These are phyloP conservation scores for Cochlearius cochlearius DNA, from an alignment of 2,113 vertebrate genomes.

Conservation along the genomic window DNA sequence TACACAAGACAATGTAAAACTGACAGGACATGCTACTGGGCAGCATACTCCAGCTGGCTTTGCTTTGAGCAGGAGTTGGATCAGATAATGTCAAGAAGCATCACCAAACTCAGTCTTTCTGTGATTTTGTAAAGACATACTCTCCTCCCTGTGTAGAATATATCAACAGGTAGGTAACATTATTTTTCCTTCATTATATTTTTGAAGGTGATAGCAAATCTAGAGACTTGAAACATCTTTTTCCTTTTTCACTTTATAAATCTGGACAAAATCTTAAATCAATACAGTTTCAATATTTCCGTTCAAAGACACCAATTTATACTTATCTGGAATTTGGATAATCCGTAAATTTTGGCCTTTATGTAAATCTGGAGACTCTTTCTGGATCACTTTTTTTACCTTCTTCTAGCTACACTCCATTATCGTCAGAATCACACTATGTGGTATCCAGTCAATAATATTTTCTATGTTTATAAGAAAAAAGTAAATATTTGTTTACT, in stretches of 20 bases:
- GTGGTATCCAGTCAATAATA: not conserved
- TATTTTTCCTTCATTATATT: not conserved
- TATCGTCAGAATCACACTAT: not conserved
- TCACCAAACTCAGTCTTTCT: not conserved
- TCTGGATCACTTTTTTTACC: not conserved
- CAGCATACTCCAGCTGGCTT: accelerated
- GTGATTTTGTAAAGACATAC: not conserved
- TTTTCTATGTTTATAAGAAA: not conserved
- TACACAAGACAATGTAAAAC: not conserved
- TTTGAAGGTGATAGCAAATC: not conserved
- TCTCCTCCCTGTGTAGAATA: not conserved
- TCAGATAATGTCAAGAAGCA: not conserved
- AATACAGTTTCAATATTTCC: not conserved
- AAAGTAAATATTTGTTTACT: not conserved
- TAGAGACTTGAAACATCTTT: not conserved
- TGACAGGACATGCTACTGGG: accelerated
- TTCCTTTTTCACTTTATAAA: not conserved
- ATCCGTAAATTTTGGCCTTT: not conserved
- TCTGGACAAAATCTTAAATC: not conserved
- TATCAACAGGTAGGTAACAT: not conserved
- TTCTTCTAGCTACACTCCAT: not conserved
- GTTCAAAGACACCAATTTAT: not conserved
- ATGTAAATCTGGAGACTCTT: not conserved
- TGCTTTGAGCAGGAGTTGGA: not conserved
- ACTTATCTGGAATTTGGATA: not conserved